Conservation (phyloP, 2,888 invertebrate genomes). For the Rutpela maculata region DNA sequence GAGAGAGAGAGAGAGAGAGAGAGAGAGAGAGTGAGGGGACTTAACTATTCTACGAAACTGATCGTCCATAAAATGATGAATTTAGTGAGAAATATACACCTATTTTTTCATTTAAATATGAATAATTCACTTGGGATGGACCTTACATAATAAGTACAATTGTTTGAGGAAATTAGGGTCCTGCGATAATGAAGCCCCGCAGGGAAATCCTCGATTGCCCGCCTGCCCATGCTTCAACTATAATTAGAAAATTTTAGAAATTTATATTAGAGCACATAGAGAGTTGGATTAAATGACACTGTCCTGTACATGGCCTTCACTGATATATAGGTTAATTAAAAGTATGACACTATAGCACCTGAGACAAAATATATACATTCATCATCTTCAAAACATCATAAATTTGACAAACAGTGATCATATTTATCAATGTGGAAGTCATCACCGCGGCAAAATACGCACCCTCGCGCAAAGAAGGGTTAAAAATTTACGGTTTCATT, state of each 20-base stretch:
- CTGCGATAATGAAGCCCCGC: no score
- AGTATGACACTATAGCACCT: neutral
- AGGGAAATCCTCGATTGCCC: no score
- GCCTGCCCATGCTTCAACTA: neutral
- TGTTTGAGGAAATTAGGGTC: no score
- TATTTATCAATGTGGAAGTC: neutral
- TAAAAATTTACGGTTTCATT: neutral
- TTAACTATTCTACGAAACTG: no score
- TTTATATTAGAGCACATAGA: neutral
- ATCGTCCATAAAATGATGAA: no score
- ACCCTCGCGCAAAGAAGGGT: neutral
- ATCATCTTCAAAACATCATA: constrained; percentile 4
- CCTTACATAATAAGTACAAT: no score
- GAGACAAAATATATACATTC: neutral
- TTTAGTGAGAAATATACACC: no score
- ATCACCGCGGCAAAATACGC: neutral
- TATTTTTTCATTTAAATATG: no score
- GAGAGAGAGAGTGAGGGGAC: no score
- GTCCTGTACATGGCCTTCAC: neutral
- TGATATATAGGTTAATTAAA: constrained; percentile 7
- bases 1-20: no score
- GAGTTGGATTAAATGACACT: neutral
- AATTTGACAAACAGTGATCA: neutral
- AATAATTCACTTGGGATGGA: no score
- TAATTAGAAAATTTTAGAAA: neutral